Base-by-base conservation (phyloP, 2,113 vertebrate genomes). In the Corythornis madagascariensis region DNA sequence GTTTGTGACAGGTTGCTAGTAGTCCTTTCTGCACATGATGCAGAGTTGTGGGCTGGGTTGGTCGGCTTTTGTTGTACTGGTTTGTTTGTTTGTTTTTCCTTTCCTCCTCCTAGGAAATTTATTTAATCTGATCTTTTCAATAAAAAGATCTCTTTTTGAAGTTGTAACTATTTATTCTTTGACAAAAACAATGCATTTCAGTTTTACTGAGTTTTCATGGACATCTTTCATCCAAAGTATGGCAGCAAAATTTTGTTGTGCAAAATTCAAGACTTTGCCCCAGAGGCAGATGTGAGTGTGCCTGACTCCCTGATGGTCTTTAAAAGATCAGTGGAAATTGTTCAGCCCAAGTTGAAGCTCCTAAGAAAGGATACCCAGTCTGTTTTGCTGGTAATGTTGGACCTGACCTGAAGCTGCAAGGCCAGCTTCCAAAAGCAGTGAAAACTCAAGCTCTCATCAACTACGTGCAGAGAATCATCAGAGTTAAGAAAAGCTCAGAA, bases 401-500 rank as follows among this genome's bases (percentile, higher is more conserved):
- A 50, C 63, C 48, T 74, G 55, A 59, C 29, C 59, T 70, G 13
- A 52, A 52, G 96, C 72, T 95, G 20, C 56, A 57, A 52, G 48
- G 42, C 69, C 55, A 76, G 1, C 75, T 88, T 76, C 56, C 18
- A 35, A 74, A 81, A 83, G 24, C 84, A 70, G 3, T n/a, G 25
- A 50, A 71, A 94, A 38, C 56, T 87, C n/a, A 94, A 56, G 15
- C 50, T 76, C 8, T 10, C 52, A 52, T 91, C 45, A 86, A 4
- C 74, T 64, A 19, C 3, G 21, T 80, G 64, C 83, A 83, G 71
- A 84, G 76, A 72, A 67, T 71, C 18, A 19, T 59, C 42, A 70
- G 86, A 82, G 70, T 91, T 82, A 85, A 70, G 65, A 59, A 93
- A 65, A 83, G 47, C 53, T 65, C n/a, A 90, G 92, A 86, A 71